phyloP scores from a whole-genome alignment of 2,888 invertebrate species.

The Amphimallon solstitiale region DNA sequence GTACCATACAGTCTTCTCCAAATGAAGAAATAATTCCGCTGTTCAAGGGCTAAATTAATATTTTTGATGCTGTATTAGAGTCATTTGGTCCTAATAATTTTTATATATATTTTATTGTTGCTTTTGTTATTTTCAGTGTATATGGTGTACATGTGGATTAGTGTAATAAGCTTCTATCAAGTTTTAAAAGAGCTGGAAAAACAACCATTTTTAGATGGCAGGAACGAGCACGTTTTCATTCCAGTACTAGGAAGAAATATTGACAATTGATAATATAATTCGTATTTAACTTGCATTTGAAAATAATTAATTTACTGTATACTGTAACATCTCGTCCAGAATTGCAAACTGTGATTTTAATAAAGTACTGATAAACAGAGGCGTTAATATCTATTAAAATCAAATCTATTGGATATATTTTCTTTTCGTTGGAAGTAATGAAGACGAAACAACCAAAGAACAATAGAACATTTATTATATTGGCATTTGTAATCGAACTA shows the following conservation, averaged over 20 bases:
- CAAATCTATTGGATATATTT: not conserved
- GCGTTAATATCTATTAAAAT: not conserved
- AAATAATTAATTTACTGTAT: too few relatives aligned
- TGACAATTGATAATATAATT: too few relatives aligned
- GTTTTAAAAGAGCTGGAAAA: constrained; percentile 35
- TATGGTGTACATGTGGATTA: constrained; percentile 40
- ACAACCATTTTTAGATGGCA: constrained; percentile 7
- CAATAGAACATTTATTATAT: constrained; percentile 29
- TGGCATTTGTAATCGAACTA: not conserved
- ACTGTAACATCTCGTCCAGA: too few relatives aligned
- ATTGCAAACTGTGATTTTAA: too few relatives aligned
- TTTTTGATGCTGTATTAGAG: not conserved
- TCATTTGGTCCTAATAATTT: not conserved
- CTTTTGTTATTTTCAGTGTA: constrained; percentile 37
- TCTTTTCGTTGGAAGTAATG: not conserved
- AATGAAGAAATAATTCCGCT: too few relatives aligned
- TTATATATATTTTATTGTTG: not conserved
- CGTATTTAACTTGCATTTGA: too few relatives aligned
- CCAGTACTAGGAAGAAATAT: too few relatives aligned
- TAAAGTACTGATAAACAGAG: too few relatives aligned
- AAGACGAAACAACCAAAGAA: constrained; percentile 21
- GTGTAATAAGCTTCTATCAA: constrained; percentile 39
- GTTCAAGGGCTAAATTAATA: too few relatives aligned
- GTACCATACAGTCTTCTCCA: too few relatives aligned
- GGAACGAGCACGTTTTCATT: constrained; percentile 3